Conservation (phyloP, 2,797 vertebrate species). For the Gouania willdenowi region DNA sequence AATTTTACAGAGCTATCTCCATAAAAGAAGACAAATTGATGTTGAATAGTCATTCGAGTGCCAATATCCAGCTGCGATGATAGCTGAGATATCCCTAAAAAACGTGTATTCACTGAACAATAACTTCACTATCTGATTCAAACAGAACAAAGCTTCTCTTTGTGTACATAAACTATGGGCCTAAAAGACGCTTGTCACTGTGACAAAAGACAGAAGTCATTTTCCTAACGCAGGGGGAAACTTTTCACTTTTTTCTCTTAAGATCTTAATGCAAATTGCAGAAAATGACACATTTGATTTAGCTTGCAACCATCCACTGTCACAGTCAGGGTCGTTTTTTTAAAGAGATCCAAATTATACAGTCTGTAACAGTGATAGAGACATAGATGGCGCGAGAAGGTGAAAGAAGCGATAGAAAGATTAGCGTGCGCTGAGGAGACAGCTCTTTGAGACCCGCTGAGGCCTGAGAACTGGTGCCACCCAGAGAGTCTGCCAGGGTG, state of each 20-base stretch:
- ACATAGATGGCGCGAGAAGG: conserved; percentile 30
- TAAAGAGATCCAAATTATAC: conserved; percentile 20
- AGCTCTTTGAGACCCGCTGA: conserved; percentile 45
- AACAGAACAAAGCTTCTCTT: conserved; percentile 52
- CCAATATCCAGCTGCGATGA: conserved; percentile 51
- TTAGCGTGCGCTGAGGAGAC: conserved; percentile 24
- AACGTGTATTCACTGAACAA: conserved; percentile 49
- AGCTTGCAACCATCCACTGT: conserved; percentile 29
- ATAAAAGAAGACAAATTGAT: conserved; percentile 34
- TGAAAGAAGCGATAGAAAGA: conserved; percentile 22
- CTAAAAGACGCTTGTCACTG: conserved; percentile 55
- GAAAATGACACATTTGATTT: conserved; percentile 41
- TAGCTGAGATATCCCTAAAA: conserved; percentile 44
- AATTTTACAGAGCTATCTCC: too few relatives aligned
- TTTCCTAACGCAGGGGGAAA: conserved; percentile 33
- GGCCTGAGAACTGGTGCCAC: conserved; percentile 62
- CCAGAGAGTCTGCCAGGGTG: conserved; percentile 59
- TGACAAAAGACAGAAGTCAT: conserved; percentile 59
- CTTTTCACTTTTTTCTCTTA: conserved; percentile 32
- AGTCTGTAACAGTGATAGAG: conserved; percentile 18
- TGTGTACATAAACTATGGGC: conserved; percentile 44
- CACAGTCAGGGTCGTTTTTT: conserved; percentile 15
- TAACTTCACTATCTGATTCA: conserved; percentile 42
- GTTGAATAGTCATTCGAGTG: conserved; percentile 17
- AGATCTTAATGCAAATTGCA: conserved; percentile 24